Base-by-base conservation (phyloP, 2,113 vertebrate species). In the Indicator maculatus region DNA sequence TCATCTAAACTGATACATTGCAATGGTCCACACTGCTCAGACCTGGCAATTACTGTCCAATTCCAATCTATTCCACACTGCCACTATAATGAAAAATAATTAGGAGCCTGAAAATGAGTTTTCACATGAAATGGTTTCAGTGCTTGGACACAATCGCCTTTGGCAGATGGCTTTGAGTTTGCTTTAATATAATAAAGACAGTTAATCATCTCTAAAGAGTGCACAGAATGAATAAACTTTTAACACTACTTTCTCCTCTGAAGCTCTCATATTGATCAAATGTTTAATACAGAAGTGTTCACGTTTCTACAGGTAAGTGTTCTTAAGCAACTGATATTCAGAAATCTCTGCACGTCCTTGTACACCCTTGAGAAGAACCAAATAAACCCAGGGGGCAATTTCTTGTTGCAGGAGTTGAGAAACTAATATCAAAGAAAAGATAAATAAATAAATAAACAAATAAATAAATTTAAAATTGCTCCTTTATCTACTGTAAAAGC, bases 1-100 rank as follows among this genome's bases (percentile, higher is more conserved):
- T 99, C 98, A 99, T 99, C 98, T 99, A 98, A 97, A 98, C 98
- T 99, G 98, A 99, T 98, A 98, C 98, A 98, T 98, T 98, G 98
- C 98, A 98, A 99, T 97, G 98, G 98, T 99, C 98, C 97, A 91
- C 98, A 96, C 97, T 93, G 97, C 98, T 98, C 98, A 98, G 98
- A 98, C 98, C 98, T 97, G 98, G 98, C 99, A 99, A 99, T 99
- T 99, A 99, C 98, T 98, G 98, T 98, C 99, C 99, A 98, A 98
- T 99, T 99, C 98, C 99, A 99, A 99, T 99, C 98, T 98, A 99
- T 98, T 99, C 97, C 98, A 98, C 98, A 98, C 98, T 98, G 97
- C 98, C 98, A 98, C 98, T 98, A 98, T 99, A 99, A 99, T 99
- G 98, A 98, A 99, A 99, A 99, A 99, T 99, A 99, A 99, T 99